Evolutionary conservation across 2,113 vertebrate genomes (phyloP).

Genomic region (Anguilla japonica): DNA sequence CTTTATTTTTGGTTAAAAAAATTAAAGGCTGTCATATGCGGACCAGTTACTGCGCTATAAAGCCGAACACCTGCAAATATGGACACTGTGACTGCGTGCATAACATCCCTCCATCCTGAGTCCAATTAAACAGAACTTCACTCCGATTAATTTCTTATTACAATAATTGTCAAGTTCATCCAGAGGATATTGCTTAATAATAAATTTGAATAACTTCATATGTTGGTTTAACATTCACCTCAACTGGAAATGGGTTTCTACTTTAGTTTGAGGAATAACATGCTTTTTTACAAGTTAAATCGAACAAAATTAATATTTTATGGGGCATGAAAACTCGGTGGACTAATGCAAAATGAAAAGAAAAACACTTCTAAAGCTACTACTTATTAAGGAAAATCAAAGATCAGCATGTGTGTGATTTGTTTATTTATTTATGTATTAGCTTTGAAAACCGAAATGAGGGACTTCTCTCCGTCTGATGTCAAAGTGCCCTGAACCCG

Average conservation of each 20-base stretch:
- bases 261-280: neutral
- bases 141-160: neutral
- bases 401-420: conserved; percentile 1
- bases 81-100: neutral
- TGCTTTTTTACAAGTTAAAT: neutral
- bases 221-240: neutral
- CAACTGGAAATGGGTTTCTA: neutral
- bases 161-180: neutral
- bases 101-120: neutral
- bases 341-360: conserved; percentile 1
- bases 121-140: neutral
- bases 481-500: neutral
- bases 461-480: neutral
- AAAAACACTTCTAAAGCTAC: conserved; percentile 2
- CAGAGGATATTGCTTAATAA: neutral
- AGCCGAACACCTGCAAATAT: neutral
- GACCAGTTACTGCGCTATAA: no score
- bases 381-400: conserved; percentile 5
- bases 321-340: conserved; percentile 6
- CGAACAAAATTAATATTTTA: conserved; percentile 4
- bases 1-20: neutral
- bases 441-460: neutral
- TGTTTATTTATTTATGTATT: neutral
- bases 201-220: neutral
- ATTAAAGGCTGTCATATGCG: neutral